Evolutionary conservation across 2,888 invertebrate species (phyloP).

Genomic region (Andrena trimmerana): DNA sequence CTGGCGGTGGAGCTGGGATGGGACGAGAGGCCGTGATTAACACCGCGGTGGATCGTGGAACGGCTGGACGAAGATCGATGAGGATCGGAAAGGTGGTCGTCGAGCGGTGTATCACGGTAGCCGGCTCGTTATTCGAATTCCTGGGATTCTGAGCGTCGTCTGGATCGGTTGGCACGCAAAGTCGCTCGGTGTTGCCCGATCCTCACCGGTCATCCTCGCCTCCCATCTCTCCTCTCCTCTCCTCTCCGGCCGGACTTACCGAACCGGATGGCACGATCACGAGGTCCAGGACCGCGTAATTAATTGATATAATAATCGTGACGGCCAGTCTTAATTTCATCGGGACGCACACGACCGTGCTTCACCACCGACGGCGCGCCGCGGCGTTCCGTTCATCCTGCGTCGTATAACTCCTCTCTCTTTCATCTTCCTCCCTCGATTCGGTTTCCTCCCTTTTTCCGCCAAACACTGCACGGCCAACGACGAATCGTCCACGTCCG

Average conservation of each 20-base stretch:
- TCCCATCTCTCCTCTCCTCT: constrained; percentile 5
- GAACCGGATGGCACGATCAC: constrained; percentile 78
- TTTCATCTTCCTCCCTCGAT: constrained; percentile 9
- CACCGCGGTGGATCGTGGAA: constrained; percentile 51
- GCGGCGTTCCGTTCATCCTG: constrained; percentile 11
- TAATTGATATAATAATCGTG: constrained; percentile 81
- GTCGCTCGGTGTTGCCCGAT: constrained; percentile 29
- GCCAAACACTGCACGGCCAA: constrained; percentile 5
- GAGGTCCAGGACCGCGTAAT: constrained; percentile 73
- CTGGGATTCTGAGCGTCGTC: constrained; percentile 70
- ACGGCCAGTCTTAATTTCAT: constrained; percentile 78
- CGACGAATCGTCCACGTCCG: constrained; percentile 62
- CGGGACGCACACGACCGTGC: constrained; percentile 57
- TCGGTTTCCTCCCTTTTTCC: constrained; percentile 19
- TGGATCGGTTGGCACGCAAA: constrained; percentile 55
- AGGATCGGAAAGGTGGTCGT: constrained; percentile 61
- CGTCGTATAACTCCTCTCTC: constrained; percentile 10
- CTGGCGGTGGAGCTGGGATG: not conserved
- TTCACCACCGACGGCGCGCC: constrained; percentile 24
- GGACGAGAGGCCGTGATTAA: constrained; percentile 52
- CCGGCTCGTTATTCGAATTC: constrained; percentile 76
- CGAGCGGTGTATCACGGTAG: constrained; percentile 70
- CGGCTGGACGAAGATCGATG: constrained; percentile 71
- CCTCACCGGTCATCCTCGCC: constrained; percentile 9
- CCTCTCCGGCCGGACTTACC: constrained; percentile 61